These are phyloP conservation scores for Antheraea yamamai DNA, from an alignment of 2,888 invertebrate genomes.

Conservation along the genomic window DNA sequence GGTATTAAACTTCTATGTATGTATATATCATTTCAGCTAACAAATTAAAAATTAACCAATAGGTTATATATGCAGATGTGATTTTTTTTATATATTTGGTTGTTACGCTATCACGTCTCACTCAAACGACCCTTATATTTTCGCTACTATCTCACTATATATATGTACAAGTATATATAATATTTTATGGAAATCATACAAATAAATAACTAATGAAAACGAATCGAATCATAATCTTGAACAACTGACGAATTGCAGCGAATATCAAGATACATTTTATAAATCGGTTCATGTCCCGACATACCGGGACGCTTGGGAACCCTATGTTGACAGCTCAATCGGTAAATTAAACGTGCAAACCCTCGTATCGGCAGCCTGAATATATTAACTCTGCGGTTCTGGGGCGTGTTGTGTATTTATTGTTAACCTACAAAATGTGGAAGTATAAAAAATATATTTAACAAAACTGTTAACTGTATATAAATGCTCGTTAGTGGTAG, in stretches of 20 bases:
- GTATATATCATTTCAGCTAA: too few relatives aligned
- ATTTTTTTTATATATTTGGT: too few relatives aligned
- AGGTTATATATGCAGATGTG: too few relatives aligned
- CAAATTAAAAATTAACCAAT: too few relatives aligned
- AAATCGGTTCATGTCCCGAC: not conserved
- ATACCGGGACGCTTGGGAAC: not conserved
- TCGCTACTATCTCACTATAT: too few relatives aligned
- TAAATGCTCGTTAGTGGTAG: too few relatives aligned
- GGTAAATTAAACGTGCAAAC: not conserved
- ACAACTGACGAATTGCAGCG: not conserved
- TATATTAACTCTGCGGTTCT: conserved; percentile 3
- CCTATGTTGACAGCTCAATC: conserved; percentile 10
- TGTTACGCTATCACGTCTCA: too few relatives aligned
- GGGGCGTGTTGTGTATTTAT: not conserved
- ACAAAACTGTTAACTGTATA: too few relatives aligned
- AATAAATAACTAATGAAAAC: not conserved
- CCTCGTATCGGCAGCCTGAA: not conserved
- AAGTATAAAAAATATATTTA: not conserved
- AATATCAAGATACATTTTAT: not conserved
- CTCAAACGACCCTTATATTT: too few relatives aligned
- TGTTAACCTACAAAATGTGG: not conserved
- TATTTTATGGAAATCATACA: not conserved
- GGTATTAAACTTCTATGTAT: too few relatives aligned
- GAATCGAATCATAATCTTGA: not conserved
- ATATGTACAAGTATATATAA: too few relatives aligned